Conservation (phyloP, 2,888 invertebrate genomes). For the Lasiommata megera region DNA sequence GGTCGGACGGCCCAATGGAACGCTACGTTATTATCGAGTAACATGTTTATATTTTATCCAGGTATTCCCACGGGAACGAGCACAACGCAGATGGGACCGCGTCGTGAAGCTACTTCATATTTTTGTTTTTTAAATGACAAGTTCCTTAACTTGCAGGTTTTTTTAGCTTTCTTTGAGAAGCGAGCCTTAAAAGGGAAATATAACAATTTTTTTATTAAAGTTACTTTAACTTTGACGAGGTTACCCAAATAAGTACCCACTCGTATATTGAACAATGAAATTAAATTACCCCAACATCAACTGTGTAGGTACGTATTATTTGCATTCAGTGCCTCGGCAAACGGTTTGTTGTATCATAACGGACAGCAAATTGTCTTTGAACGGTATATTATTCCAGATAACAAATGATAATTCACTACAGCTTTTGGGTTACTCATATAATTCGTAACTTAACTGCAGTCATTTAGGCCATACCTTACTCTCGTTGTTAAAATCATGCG, state of each 20-base stretch:
- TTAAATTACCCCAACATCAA: background rate
- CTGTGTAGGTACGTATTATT: background rate
- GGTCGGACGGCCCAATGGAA: too few relatives aligned
- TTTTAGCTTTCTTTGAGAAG: too few relatives aligned
- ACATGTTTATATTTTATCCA: too few relatives aligned
- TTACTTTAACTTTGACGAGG: background rate
- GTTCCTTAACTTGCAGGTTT: too few relatives aligned
- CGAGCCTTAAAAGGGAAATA: too few relatives aligned
- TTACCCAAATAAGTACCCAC: background rate
- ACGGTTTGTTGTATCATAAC: background rate
- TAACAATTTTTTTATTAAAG: too few relatives aligned
- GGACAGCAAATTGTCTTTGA: constrained; percentile 5
- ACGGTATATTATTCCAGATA: constrained; percentile 1
- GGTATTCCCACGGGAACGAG: too few relatives aligned
- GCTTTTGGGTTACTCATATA: constrained; percentile 1
- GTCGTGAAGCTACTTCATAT: too few relatives aligned
- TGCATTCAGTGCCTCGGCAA: background rate
- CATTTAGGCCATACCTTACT: constrained; percentile 6
- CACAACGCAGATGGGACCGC: too few relatives aligned
- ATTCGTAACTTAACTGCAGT: background rate
- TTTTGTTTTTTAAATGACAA: too few relatives aligned
- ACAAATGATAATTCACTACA: constrained; percentile 7
- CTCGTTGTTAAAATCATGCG: background rate
- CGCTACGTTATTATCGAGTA: too few relatives aligned
- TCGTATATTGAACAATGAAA: background rate